Base-by-base conservation (phyloP, 2,113 vertebrate genomes). In the Heptranchias perlo region DNA sequence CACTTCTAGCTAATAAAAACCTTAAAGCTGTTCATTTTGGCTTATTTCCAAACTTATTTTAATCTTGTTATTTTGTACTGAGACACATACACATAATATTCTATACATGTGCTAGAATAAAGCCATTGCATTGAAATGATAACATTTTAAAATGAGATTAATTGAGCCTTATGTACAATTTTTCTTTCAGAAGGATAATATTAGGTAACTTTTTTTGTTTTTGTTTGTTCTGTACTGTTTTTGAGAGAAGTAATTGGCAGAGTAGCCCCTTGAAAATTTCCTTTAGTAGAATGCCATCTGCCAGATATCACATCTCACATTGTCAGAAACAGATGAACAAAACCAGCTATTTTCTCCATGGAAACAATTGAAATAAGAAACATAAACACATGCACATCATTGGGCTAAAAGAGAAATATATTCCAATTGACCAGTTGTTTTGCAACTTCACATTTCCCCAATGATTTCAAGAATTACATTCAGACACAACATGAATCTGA, bases 1-100 rank as follows among this genome's bases (percentile, higher is more conserved):
- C 89, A 93, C 89, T 62, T 64, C 89, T 93, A 62, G 89, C n/a
- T 93, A 93, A 62, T 49, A 67, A 95, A 67, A 95, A 28, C 93
- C 44, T 69, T 69, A 14, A 69, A 95, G 89, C 58, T 93, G 58
- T 93, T 69, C 44, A 95, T 67, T 8, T 69, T 95, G 64, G 89
- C 61, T 62, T 14, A 64, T 23, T 62, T 93, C 35, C 89, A 64
- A 93, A 93, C 44, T 93, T 62, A 44, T 39, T 95, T 69, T 95
- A 95, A 69, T 69, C 61, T 31, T 25, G 64, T 69, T 69, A 28
- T 47, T 65, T 39, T 8, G 35, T 39, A 39, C 16, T 93, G 58
- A 39, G 64, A 62, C 7, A 21, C 58, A 21, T 39, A 23, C 35
- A 62, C 58, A 62, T 62, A 62, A 91, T 91, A 91, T 35, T 54